Conservation (phyloP, 2,797 vertebrate genomes). For the Poecilia gillii region DNA sequence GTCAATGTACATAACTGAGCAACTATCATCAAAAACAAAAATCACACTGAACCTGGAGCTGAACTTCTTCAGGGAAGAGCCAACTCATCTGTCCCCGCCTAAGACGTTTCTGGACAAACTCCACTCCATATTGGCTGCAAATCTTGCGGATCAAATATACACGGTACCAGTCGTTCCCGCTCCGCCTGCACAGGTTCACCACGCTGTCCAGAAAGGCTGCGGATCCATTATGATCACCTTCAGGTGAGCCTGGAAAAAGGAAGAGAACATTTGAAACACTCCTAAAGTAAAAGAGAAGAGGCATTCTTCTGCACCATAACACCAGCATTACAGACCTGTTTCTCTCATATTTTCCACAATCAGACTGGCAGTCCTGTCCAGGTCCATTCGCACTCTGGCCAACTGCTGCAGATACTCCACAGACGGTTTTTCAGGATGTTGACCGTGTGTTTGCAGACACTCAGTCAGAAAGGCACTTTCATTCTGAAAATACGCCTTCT, state of each 20-base stretch:
- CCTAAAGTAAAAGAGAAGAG: not conserved
- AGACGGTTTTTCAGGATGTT: conserved; percentile 46
- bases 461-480: conserved; percentile 80
- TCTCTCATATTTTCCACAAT: conserved; percentile 63
- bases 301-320: not conserved
- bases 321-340: conserved; percentile 49
- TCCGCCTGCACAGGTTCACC: conserved; percentile 69
- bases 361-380: conserved; percentile 82
- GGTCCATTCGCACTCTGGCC: conserved; percentile 85
- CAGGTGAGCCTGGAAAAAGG: conserved; percentile 34
- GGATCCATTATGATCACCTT: conserved; percentile 23
- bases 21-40: conserved; percentile 2
- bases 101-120: conserved; percentile 84
- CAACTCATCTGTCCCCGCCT: conserved; percentile 71
- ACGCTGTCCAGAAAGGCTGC: conserved; percentile 72
- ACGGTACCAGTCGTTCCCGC: conserved; percentile 86
- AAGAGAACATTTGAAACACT: not conserved
- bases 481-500: conserved; percentile 56
- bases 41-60: conserved; percentile 64
- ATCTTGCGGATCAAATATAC: conserved; percentile 91
- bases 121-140: conserved; percentile 82
- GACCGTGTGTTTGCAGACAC: conserved; percentile 28
- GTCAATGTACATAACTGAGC: not conserved
- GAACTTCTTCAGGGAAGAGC: conserved; percentile 87
- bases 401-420: conserved; percentile 87